Percentiles rank a stretch among this genome's conserved stretches.
phyloP scores from a whole-genome alignment of 2,113 vertebrate genomes.

The Etheostoma spectabile region DNA sequence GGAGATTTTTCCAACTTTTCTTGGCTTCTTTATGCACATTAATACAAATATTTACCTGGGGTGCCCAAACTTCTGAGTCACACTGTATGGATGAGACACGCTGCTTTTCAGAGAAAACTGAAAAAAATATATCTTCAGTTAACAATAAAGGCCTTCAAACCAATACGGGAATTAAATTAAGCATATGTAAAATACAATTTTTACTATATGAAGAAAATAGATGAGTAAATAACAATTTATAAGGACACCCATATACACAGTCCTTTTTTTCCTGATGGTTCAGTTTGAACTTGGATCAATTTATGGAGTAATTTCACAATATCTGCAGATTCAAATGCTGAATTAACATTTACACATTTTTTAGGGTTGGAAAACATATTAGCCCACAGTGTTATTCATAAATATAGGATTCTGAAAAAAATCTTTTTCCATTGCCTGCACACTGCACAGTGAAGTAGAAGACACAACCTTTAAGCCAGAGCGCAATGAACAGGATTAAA shows the following conservation, averaged over 20 bases:
- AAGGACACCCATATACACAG: neutral
- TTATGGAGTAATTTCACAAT: neutral
- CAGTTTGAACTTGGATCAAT: neutral
- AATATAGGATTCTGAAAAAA: neutral
- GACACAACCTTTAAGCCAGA: slow-evolving; percentile 7
- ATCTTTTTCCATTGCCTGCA: too few species aligned
- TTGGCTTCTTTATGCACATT: too few species aligned
- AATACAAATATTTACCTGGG: too few species aligned
- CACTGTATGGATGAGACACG: too few species aligned
- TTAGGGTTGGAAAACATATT: neutral
- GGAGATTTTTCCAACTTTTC: too few species aligned
- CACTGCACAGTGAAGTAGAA: neutral
- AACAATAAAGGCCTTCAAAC: too few species aligned
- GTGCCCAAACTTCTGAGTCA: too few species aligned
- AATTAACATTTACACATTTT: neutral
- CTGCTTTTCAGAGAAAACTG: too few species aligned
- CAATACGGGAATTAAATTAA: neutral
- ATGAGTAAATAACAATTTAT: neutral
- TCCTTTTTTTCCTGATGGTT: neutral
- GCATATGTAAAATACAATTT: neutral
- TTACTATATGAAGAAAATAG: neutral
- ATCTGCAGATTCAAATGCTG: neutral
- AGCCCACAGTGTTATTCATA: neutral
- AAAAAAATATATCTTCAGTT: too few species aligned
- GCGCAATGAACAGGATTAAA: slow-evolving; percentile 35